Evolutionary conservation across 2,113 vertebrate genomes (phyloP).

Genomic region (Psilopsiagon aymara): DNA sequence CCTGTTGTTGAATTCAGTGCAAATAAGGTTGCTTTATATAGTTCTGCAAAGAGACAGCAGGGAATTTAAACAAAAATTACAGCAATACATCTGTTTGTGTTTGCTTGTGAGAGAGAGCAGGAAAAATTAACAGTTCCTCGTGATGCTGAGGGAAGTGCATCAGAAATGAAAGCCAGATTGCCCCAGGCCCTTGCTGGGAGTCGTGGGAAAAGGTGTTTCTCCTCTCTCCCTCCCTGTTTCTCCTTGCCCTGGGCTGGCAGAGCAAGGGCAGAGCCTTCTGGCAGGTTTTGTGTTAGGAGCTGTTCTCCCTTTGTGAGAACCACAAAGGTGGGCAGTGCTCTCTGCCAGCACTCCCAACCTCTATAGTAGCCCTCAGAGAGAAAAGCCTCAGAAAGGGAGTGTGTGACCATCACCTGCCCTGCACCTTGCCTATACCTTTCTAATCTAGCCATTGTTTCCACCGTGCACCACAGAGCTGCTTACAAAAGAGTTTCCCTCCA

Average conservation of each 20-base stretch:
- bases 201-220: not conserved
- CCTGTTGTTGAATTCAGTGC: not conserved
- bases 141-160: not conserved
- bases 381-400: not conserved
- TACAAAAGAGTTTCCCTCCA: not conserved
- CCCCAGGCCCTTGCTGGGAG: not conserved
- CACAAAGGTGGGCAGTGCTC: not conserved
- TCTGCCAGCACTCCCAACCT: not conserved
- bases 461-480: conserved; percentile 20
- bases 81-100: not conserved
- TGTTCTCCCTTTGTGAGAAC: not conserved
- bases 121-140: not conserved
- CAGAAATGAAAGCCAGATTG: not conserved
- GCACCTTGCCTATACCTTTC: not conserved
- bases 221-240: not conserved
- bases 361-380: not conserved
- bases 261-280: not conserved
- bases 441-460: conserved; percentile 4
- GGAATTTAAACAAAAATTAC: not conserved
- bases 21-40: not conserved
- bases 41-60: not conserved
- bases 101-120: not conserved
- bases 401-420: not conserved
- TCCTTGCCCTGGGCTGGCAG: not conserved
- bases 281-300: not conserved